Evolutionary conservation across 2,797 vertebrate genomes (phyloP).

Genomic region (Brotula barbata): DNA sequence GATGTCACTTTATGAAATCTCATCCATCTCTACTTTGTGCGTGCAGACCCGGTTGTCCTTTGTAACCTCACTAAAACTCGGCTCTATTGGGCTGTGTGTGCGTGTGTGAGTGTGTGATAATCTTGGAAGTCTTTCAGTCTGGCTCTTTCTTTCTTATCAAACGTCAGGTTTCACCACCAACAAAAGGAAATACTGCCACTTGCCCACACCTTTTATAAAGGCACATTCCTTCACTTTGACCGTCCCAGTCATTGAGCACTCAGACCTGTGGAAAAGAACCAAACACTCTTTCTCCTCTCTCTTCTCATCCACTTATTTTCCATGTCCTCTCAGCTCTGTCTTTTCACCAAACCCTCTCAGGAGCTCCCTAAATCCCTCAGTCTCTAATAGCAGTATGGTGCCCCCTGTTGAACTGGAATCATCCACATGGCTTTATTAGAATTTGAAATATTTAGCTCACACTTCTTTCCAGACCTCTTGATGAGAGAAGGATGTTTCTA

Average conservation of each 20-base stretch:
- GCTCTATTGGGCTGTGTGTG: conserved; percentile 37
- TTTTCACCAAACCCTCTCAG: neutral
- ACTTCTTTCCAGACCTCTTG: no score
- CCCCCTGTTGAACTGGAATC: conserved; percentile 43
- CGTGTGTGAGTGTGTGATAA: conserved; percentile 16
- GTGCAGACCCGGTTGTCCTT: no score
- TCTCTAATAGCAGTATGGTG: conserved; percentile 16
- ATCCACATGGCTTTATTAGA: no score
- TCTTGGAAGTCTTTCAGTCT: conserved; percentile 26
- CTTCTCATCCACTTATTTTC: neutral
- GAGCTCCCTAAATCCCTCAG: neutral
- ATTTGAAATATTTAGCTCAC: no score
- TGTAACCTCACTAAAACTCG: conserved; percentile 53
- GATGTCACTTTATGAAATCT: no score
- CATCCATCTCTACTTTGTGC: no score
- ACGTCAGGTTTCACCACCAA: conserved; percentile 40
- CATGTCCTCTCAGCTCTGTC: conserved; percentile 3
- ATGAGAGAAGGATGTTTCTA: no score
- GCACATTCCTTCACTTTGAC: conserved; percentile 8
- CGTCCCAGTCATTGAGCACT: no score
- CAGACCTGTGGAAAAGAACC: conserved; percentile 17
- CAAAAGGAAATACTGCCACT: conserved; percentile 40
- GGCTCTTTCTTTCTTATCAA: conserved; percentile 52
- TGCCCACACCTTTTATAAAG: conserved; percentile 30
- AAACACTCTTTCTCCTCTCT: neutral